These are phyloP conservation scores for Phodopus roborovskii DNA, from an alignment of 2,113 vertebrate genomes.

Conservation along the genomic window DNA sequence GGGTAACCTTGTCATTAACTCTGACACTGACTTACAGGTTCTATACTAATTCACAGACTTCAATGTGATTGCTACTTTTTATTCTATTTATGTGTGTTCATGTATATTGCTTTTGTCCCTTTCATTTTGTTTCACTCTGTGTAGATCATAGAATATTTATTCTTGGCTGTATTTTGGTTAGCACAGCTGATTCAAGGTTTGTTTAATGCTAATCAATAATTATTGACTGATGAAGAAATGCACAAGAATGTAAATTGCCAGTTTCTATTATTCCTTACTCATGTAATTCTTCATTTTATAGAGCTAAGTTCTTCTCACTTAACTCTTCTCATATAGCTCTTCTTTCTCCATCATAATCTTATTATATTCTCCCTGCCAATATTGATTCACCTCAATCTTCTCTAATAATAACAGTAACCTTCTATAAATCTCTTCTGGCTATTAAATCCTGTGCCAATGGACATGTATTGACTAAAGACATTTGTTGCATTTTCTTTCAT, in stretches of 20 bases:
- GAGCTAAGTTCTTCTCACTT: constrained; percentile 1
- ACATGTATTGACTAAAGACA: neutral
- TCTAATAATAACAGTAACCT: neutral
- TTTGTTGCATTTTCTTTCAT: neutral
- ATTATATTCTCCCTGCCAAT: neutral
- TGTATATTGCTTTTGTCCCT: neutral
- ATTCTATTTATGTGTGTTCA: neutral
- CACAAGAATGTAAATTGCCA: constrained; percentile 43
- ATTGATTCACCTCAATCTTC: neutral
- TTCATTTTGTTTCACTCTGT: neutral
- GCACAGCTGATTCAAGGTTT: neutral
- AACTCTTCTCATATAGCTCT: neutral
- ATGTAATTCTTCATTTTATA: constrained; percentile 51
- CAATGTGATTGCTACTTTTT: constrained; percentile 9
- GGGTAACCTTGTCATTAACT: neutral
- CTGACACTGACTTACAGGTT: neutral
- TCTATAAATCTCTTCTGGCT: neutral
- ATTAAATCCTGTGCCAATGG: neutral
- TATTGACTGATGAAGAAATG: constrained; percentile 52
- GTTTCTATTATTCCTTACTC: constrained; percentile 4
- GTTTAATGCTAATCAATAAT: constrained; percentile 58
- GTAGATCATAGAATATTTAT: neutral
- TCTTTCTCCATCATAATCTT: neutral
- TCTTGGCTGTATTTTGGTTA: constrained; percentile 1
- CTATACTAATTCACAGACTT: neutral